Evolutionary conservation across 2,113 vertebrate genomes (phyloP).

Genomic region (Mesocricetus auratus): DNA sequence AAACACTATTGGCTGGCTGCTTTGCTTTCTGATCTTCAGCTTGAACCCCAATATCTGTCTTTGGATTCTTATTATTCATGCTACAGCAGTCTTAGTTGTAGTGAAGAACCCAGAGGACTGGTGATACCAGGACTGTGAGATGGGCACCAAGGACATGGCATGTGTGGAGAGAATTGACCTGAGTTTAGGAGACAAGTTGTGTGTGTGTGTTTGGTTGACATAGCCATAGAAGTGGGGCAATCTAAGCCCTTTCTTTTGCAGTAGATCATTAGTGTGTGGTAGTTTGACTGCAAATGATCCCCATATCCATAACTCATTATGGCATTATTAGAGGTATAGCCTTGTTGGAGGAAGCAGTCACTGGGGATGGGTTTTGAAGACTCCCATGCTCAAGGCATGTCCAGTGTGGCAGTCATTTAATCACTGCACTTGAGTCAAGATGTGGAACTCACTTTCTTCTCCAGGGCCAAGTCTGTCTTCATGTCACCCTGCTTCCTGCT

Average conservation of each 20-base stretch:
- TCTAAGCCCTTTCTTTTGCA: background rate
- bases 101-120: background rate
- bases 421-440: background rate
- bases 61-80: too few species aligned
- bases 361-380: background rate
- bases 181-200: background rate
- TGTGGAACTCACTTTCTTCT: background rate
- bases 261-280: background rate
- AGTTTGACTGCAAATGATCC: background rate
- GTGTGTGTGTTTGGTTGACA: background rate
- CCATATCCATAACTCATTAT: background rate
- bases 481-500: background rate
- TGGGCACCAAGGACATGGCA: background rate
- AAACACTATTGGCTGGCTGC: too few species aligned
- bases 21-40: too few species aligned
- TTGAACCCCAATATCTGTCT: too few species aligned
- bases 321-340: background rate
- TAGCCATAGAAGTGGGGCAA: background rate
- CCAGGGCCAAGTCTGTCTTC: background rate
- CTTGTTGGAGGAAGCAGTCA: background rate
- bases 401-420: too few species aligned
- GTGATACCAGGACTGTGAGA: background rate
- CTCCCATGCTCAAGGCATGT: background rate
- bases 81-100: background rate
- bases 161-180: background rate